These are phyloP conservation scores for Formica exsecta DNA, from an alignment of 1,140 invertebrate genomes.

Conservation along the genomic window DNA sequence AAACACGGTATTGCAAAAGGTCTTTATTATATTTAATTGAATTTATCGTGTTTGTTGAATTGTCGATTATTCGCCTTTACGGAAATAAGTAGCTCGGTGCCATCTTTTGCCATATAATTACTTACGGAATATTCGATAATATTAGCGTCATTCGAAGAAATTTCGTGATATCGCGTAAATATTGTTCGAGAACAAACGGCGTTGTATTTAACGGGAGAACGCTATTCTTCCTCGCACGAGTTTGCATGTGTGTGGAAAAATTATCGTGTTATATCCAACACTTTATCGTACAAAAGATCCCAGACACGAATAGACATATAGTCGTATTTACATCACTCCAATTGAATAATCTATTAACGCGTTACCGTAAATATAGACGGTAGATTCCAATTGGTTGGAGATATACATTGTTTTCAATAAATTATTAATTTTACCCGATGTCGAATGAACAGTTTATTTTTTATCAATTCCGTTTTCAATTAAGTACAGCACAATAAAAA, in stretches of 20 bases:
- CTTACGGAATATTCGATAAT: constrained; percentile 24
- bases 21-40: constrained; percentile 41
- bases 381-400: constrained; percentile 41
- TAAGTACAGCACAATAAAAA: not conserved
- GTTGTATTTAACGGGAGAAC: constrained; percentile 30
- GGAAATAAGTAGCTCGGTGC: constrained; percentile 46
- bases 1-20: constrained; percentile 38
- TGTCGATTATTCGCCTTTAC: constrained; percentile 26
- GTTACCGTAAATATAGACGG: constrained; percentile 34
- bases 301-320: constrained; percentile 26
- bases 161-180: constrained; percentile 19
- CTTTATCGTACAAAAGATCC: constrained; percentile 39
- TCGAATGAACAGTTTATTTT: not conserved
- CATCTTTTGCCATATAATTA: constrained; percentile 57
- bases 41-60: constrained; percentile 37
- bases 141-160: constrained; percentile 20
- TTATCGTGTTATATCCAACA: constrained; percentile 38
- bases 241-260: not conserved
- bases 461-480: not conserved
- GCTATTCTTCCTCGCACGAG: constrained; percentile 27
- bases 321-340: constrained; percentile 26
- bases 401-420: constrained; percentile 69
- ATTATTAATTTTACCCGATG: constrained; percentile 67
- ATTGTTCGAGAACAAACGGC: constrained; percentile 22
- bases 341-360: constrained; percentile 22